phyloP scores from a whole-genome alignment of 2,888 invertebrate genomes.

The Stenodera caucasica region DNA sequence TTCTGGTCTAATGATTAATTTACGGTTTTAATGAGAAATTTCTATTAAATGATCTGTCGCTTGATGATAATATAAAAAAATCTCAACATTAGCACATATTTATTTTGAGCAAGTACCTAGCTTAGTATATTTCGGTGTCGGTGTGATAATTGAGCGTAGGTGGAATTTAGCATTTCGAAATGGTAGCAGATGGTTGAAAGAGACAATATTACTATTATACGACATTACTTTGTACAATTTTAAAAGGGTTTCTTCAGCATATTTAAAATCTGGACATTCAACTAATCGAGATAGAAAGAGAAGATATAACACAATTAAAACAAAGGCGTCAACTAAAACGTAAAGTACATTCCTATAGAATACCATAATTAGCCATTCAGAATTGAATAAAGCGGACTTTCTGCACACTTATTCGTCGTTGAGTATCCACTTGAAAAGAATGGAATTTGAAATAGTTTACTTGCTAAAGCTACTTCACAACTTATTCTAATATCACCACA shows the following conservation, averaged over 20 bases:
- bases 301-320: neutral
- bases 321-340: constrained; percentile 20
- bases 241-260: neutral
- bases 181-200: constrained; percentile 4
- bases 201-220: neutral
- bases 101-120: neutral
- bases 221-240: neutral
- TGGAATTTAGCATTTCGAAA: neutral
- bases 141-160: neutral
- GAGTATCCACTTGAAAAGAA: constrained; percentile 27
- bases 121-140: neutral
- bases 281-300: neutral
- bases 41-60: too few relatives aligned
- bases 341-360: constrained; percentile 29
- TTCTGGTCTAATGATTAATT: neutral
- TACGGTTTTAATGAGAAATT: neutral
- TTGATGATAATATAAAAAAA: too few relatives aligned
- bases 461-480: constrained; percentile 21
- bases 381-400: constrained; percentile 31
- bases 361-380: constrained; percentile 33
- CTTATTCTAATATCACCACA: constrained; percentile 26
- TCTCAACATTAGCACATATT: neutral
- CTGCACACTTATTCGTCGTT: constrained; percentile 27
- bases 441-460: constrained; percentile 28
- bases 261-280: neutral